phyloP scores from a whole-genome alignment of 2,113 vertebrate species.

The Ammodramus savannarum region DNA sequence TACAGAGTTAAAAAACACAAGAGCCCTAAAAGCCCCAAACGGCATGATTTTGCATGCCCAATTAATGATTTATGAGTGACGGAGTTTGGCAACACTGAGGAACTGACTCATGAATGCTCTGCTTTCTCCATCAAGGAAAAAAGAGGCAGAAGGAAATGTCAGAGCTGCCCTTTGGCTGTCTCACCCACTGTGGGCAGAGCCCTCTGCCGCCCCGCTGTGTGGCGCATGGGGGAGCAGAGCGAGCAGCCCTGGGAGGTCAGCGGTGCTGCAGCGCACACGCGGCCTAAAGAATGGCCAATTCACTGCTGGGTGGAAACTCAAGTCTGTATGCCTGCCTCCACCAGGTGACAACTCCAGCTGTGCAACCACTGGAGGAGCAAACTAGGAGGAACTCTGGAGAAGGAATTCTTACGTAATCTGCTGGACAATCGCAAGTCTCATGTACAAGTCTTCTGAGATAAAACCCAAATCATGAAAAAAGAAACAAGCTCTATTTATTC shows the following conservation, averaged over 20 bases:
- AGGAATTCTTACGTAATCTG: background rate
- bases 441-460: background rate
- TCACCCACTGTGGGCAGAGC: background rate
- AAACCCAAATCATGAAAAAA: background rate
- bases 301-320: accelerated
- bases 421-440: background rate
- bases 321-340: background rate
- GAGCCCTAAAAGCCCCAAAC: background rate
- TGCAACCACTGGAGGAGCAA: background rate
- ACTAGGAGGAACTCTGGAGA: background rate
- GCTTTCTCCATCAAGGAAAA: constrained; percentile 32
- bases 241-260: background rate
- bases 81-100: background rate
- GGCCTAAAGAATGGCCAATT: background rate
- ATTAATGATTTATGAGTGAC: background rate
- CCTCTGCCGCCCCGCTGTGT: accelerated
- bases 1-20: background rate
- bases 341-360: background rate
- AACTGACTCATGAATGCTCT: constrained; percentile 14
- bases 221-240: background rate
- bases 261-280: accelerated
- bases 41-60: background rate
- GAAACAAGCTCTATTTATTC: background rate
- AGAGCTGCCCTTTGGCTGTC: background rate
- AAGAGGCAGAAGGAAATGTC: background rate